A percentile compares a stretch with the other conserved stretches of the same genome.
These are phyloP conservation scores for Cydia fagiglandana DNA, from an alignment of 1,140 invertebrate genomes.

Conservation along the genomic window DNA sequence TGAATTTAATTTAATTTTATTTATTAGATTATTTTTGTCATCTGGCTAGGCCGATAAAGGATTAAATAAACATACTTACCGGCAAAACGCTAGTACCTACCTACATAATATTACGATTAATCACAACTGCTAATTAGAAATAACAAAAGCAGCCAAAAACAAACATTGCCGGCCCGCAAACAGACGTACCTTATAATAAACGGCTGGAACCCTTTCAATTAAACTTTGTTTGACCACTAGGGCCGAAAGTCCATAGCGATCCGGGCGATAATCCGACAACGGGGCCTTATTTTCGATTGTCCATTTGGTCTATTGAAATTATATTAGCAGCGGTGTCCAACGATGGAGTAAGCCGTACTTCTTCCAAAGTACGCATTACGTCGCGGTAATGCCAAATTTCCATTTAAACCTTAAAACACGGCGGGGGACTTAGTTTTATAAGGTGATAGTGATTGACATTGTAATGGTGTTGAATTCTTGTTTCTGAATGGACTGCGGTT, in stretches of 20 bases:
- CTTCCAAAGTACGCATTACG: no score
- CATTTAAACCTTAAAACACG: no score
- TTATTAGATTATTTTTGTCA: no score
- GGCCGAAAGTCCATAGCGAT: background rate
- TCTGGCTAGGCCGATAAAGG: no score
- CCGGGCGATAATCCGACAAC: background rate
- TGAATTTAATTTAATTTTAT: no score
- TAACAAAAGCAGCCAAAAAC: slow-evolving; percentile 5
- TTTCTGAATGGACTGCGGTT: background rate
- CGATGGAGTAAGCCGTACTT: no score
- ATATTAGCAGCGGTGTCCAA: background rate
- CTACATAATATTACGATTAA: slow-evolving; percentile 15
- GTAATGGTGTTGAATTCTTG: background rate
- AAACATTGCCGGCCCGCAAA: background rate
- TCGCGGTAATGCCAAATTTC: no score
- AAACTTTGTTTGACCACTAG: slow-evolving; percentile 9
- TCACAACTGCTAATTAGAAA: background rate
- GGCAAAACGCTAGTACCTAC: background rate
- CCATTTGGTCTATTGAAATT: background rate
- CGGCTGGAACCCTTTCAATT: background rate
- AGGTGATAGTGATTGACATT: no score
- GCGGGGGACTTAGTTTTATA: no score
- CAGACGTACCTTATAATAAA: background rate
- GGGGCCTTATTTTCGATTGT: background rate
- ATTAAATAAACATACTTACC: no score